Evolutionary conservation across 2,113 vertebrate species (phyloP).

Genomic region (Rhombomys opimus): DNA sequence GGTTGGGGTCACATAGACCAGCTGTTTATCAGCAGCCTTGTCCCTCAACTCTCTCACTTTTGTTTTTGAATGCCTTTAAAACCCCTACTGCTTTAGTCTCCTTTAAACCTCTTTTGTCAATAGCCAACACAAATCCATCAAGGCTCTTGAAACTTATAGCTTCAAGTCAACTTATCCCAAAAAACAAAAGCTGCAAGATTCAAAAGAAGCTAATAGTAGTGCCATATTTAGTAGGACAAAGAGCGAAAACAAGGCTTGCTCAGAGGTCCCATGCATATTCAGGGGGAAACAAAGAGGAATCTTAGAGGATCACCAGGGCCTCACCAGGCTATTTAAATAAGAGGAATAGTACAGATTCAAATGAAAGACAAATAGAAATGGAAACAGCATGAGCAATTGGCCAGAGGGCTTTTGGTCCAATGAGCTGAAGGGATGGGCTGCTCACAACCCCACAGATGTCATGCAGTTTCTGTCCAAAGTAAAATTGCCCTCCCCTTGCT

Average conservation of each 20-base stretch:
- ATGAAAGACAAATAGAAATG: conserved; percentile 14
- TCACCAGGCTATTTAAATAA: conserved; percentile 45
- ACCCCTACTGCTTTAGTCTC: conserved; percentile 41
- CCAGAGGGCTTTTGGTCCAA: conserved; percentile 35
- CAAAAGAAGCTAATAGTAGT: conserved; percentile 46
- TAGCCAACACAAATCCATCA: conserved; percentile 47
- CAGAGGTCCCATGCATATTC: conserved; percentile 31
- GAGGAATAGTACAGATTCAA: conserved; percentile 28
- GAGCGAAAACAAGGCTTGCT: background rate
- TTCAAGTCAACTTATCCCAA: conserved; percentile 48
- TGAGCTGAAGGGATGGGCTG: background rate
- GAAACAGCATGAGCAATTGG: conserved; percentile 27
- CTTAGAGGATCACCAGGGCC: background rate
- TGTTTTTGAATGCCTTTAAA: conserved; percentile 42
- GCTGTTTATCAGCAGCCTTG: background rate
- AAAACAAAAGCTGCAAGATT: conserved; percentile 56
- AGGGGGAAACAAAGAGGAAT: conserved; percentile 60
- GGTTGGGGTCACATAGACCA: background rate
- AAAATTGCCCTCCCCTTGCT: background rate
- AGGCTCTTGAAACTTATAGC: conserved; percentile 48
- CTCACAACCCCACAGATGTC: conserved; percentile 30
- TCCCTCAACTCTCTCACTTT: background rate
- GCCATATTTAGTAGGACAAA: conserved; percentile 48
- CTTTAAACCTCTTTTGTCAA: conserved; percentile 44
- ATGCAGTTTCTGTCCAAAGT: conserved; percentile 1